Base-by-base conservation (phyloP, 2,113 vertebrate species). In the Axis porcinus region DNA sequence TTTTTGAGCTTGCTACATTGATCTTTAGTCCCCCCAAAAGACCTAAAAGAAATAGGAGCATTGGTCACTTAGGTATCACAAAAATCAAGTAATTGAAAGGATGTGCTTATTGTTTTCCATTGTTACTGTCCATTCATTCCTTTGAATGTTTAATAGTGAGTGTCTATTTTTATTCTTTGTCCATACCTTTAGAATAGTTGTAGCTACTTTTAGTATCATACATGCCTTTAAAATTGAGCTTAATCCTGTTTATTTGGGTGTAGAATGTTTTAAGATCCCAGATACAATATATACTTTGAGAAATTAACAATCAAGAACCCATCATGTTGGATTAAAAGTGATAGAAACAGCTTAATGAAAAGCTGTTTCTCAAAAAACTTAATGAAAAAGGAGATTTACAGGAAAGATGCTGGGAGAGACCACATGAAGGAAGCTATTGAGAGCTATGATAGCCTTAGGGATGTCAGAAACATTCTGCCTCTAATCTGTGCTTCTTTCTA, bases 21-120 rank as follows among this genome's bases (percentile, higher is more conserved):
- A 64, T 28, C 12, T 88, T 95, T 94, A 62, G 23, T 96, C 11
- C n/a, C 43, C 23, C 28, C 7, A 82, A 87, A 90, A 27, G 33
- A 87, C 14, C 5, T 89, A 54, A 87, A 87, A 88, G 33, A 95
- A 90, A 50, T 30, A 64, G 10, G 21, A 86, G 17, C 52, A 79
- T 28, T 57, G 94, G 58, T 93, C 36, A 57, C 54, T 86, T 55
- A 76, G 3, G 15, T 79, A 50, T 96, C 55, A 82, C n/a, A 79
- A 94, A 94, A 91, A 93, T 85, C 67, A 82, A 28, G 11, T 95
- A 91, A 96, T 58, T 94, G 36, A 87, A 95, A 94, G 47, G n/a
- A 64, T 25, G 30, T 64, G 40, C 21, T 96, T 89, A 33, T 52
- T 88, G 13, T 84, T 96, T 93, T 55, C 27, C 76, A 57, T 85